Conservation (phyloP, 2,888 invertebrate genomes). For the Anoncus sp. region DNA sequence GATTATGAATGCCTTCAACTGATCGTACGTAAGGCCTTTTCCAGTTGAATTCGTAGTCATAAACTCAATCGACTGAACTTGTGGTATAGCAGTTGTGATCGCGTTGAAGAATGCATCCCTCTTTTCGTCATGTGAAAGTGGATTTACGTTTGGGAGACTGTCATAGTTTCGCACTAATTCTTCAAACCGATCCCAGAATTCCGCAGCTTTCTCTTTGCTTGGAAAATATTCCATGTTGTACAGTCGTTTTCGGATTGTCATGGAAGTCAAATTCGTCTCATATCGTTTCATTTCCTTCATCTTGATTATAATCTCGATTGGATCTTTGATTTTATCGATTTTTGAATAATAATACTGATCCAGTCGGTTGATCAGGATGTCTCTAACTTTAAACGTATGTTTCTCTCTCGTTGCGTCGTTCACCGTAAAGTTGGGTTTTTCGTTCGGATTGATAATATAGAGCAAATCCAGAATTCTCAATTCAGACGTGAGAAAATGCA, state of each 20-base stretch:
- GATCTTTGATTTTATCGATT: slow-evolving; percentile 59
- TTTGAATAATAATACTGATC: slow-evolving; percentile 63
- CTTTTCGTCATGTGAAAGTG: slow-evolving; percentile 62
- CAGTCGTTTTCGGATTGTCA: slow-evolving; percentile 55
- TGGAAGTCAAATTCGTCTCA: slow-evolving; percentile 61
- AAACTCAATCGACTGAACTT: slow-evolving; percentile 60
- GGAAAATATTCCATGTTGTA: slow-evolving; percentile 54
- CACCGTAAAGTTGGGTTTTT: slow-evolving; percentile 45
- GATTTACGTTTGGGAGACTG: slow-evolving; percentile 45
- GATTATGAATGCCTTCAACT: slow-evolving; percentile 57
- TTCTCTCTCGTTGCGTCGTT: slow-evolving; percentile 54
- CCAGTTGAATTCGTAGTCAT: slow-evolving; percentile 58
- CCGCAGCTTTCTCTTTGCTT: slow-evolving; percentile 52
- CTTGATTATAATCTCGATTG: slow-evolving; percentile 54
- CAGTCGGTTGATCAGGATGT: slow-evolving; percentile 64
- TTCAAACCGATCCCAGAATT: slow-evolving; percentile 63
- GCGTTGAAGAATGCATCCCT: slow-evolving; percentile 60
- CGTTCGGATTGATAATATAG: slow-evolving; percentile 60
- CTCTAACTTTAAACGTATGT: slow-evolving; percentile 62
- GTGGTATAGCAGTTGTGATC: slow-evolving; percentile 53
- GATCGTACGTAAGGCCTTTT: slow-evolving; percentile 57
- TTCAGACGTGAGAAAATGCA: slow-evolving; percentile 63
- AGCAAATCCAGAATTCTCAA: slow-evolving; percentile 61
- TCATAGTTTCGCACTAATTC: slow-evolving; percentile 60
- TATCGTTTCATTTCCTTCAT: slow-evolving; percentile 62